Percentiles rank a stretch among this genome's conserved stretches.
Evolutionary conservation across 1,140 invertebrate species (phyloP).

Genomic region (Mesaphorura yosii): DNA sequence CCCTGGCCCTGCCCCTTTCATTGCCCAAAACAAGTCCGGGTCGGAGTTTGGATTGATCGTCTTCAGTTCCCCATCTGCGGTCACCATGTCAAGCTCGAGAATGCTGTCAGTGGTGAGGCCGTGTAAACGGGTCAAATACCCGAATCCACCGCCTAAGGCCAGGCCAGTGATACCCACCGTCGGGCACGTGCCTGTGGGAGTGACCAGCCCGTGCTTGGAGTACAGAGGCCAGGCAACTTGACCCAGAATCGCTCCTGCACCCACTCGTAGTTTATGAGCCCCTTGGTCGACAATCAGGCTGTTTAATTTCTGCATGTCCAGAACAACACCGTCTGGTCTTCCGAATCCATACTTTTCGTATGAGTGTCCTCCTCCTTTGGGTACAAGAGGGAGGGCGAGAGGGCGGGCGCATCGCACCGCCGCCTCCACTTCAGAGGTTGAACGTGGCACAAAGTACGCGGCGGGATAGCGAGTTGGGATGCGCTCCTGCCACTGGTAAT

Average conservation of each 20-base stretch:
- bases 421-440: background rate
- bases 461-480: background rate
- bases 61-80: background rate
- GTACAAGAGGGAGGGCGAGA: background rate
- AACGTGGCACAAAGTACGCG: background rate
- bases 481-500: slow-evolving; percentile 2
- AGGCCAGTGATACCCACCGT: background rate
- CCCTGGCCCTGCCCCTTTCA: background rate
- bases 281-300: background rate
- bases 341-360: background rate
- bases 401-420: background rate
- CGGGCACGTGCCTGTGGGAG: background rate
- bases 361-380: slow-evolving; percentile 4
- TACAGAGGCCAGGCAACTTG: background rate
- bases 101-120: slow-evolving; percentile 1
- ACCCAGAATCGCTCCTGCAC: background rate
- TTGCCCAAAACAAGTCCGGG: slow-evolving; percentile 1
- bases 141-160: background rate
- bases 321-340: background rate
- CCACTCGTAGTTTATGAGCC: background rate
- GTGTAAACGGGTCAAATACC: background rate
- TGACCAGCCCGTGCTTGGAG: background rate
- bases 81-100: background rate
- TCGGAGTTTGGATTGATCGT: background rate
- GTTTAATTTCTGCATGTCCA: slow-evolving; percentile 1